A percentile compares a stretch with the other conserved stretches of the same genome.
Evolutionary conservation across 2,888 invertebrate species (phyloP).

Genomic region (Mystacides longicornis): DNA sequence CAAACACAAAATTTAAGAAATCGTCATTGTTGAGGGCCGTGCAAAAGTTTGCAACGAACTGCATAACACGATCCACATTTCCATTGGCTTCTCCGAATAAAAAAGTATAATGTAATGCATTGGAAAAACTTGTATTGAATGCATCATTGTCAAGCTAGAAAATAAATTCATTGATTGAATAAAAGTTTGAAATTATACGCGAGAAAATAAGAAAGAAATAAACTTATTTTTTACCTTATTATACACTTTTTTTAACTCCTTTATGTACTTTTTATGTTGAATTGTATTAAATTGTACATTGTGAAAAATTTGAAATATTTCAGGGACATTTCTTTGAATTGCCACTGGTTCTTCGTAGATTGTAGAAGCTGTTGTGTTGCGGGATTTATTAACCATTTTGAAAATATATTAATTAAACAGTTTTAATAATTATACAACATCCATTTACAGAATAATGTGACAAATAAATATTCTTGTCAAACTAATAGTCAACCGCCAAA

Average conservation of each 20-base stretch:
- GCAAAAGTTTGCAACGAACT: constrained; percentile 66
- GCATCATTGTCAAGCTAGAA: constrained; percentile 47
- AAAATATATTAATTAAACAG: too few species aligned
- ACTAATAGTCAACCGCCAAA: constrained; percentile 5
- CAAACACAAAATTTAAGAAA: constrained; percentile 53
- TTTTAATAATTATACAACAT: too few species aligned
- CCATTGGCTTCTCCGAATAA: constrained; percentile 60
- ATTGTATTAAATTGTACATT: constrained; percentile 58
- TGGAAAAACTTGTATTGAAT: constrained; percentile 58
- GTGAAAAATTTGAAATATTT: constrained; percentile 51
- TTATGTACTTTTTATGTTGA: constrained; percentile 56
- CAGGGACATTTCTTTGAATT: constrained; percentile 21
- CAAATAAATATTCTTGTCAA: too few species aligned
- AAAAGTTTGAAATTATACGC: not conserved
- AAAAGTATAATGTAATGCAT: constrained; percentile 57
- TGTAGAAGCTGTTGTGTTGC: constrained; percentile 1
- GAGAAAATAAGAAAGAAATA: not conserved
- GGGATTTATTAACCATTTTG: not conserved
- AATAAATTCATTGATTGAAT: not conserved
- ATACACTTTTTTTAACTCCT: constrained; percentile 55
- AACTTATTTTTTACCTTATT: constrained; percentile 45
- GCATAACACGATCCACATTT: constrained; percentile 58
- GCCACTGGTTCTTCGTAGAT: constrained; percentile 16
- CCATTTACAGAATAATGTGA: too few species aligned
- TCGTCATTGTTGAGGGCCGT: constrained; percentile 51